phyloP scores from a whole-genome alignment of 2,888 invertebrate genomes.

The Sepioteuthis lessoniana region DNA sequence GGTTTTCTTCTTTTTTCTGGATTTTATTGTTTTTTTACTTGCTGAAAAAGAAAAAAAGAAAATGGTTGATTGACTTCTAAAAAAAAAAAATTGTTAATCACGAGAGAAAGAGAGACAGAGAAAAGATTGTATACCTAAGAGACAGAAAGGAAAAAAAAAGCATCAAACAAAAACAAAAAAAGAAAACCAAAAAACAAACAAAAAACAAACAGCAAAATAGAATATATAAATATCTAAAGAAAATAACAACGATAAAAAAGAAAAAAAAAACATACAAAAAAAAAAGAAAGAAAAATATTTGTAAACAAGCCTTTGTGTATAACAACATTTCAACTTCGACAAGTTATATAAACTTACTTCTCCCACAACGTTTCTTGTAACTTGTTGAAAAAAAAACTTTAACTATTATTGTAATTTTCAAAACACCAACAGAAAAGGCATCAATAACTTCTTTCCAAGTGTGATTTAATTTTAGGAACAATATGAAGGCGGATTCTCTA shows the following conservation, averaged over 20 bases:
- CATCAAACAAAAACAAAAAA: too few species aligned
- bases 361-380: not conserved
- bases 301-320: too few species aligned
- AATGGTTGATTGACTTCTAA: not conserved
- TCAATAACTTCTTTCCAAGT: conserved; percentile 3
- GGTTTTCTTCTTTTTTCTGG: not conserved
- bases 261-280: not conserved
- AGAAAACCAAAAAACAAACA: not conserved
- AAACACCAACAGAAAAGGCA: not conserved
- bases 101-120: not conserved
- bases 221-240: not conserved
- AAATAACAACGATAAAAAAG: not conserved
- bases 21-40: not conserved
- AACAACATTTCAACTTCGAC: not conserved
- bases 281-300: too few species aligned
- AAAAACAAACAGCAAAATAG: not conserved
- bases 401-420: not conserved
- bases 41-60: too few species aligned
- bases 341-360: not conserved
- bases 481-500: not conserved
- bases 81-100: not conserved
- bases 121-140: not conserved
- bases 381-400: conserved; percentile 34
- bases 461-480: not conserved
- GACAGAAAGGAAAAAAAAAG: too few species aligned